Evolutionary conservation across 2,797 vertebrate genomes (phyloP).

Genomic region (Gallinago solitaria): DNA sequence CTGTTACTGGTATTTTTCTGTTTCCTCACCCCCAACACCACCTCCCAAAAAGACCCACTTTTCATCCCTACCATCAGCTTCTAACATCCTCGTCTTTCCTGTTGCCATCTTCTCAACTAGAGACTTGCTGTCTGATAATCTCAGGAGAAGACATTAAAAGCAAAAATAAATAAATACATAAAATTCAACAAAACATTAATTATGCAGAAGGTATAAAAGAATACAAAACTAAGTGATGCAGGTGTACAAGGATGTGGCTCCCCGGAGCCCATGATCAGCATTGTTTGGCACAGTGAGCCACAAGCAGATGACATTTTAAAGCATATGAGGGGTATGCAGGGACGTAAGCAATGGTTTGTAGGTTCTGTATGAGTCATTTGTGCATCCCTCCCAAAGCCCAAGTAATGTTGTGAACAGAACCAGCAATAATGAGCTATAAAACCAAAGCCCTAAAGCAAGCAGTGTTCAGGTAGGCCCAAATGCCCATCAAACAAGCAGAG

Average conservation of each 20-base stretch:
- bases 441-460: not conserved
- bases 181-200: conserved; percentile 46
- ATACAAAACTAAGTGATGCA: conserved; percentile 6
- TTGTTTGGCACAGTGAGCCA: not conserved
- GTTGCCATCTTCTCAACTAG: not conserved
- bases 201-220: conserved; percentile 39
- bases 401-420: not conserved
- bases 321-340: not conserved
- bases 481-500: not conserved
- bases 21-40: fast-evolving
- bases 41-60: not conserved
- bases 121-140: not conserved
- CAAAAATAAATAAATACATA: conserved; percentile 8
- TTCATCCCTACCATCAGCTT: not conserved
- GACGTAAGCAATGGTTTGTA: not conserved
- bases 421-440: not conserved
- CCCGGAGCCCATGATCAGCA: not conserved
- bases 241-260: not conserved
- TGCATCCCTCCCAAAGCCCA: not conserved
- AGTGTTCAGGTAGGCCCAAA: not conserved
- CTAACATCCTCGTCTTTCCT: not conserved
- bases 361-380: not conserved
- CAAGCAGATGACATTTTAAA: conserved; percentile 5
- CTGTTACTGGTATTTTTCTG: not conserved
- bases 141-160: not conserved